Evolutionary conservation across 2,797 vertebrate species (phyloP), one percentile per base, ranked within the genome.

Genomic region (Danio albolineatus): DNA sequence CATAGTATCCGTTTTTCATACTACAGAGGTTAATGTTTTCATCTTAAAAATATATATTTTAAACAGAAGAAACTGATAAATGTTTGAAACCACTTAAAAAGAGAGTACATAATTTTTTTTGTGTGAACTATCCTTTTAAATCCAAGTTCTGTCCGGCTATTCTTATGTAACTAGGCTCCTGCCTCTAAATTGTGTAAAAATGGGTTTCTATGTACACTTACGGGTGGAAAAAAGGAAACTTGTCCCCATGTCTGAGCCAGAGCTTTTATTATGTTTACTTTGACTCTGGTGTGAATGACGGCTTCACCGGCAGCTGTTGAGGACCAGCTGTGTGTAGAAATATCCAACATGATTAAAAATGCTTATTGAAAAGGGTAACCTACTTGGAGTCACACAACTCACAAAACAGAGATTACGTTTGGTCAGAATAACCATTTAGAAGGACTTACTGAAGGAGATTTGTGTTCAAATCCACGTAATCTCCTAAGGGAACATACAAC

Each of bases 91-190:
- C 44, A 46, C 44, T 46, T 46, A 44, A 46, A n/a, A 44, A 46
- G 12, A 46, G 44, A 44, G 12, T 7, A 4, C 46, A 7, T 46
- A 7, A 46, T 46, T 12, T 44, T 46, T 46, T 46, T 46, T 46
- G 12, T 12, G 7, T 28, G 28, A 28, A 28, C 28, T 3, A 28
- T 28, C 1, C 28, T 28, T 28, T 28, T 28, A 28, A 28, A 28
- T 21, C 1, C 19, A 12, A 38, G 19, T 65, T 36, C 9, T 76
- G 36, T 54, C 14, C 4, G 81, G 74, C 44, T 46, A 12, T 46
- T 89, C 76, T 89, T 89, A 90, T 89, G 89, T 83, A 91, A 91
- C 84, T 78, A 72, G 74, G 78, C 72, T 81, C 81, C 73, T 82
- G 69, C 87, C 75, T 83, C 82, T 60, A 66, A 73, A 72, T 65